These are phyloP conservation scores for Callithrix jacchus DNA, from an alignment of 2,113 vertebrate species.

Conservation along the genomic window DNA sequence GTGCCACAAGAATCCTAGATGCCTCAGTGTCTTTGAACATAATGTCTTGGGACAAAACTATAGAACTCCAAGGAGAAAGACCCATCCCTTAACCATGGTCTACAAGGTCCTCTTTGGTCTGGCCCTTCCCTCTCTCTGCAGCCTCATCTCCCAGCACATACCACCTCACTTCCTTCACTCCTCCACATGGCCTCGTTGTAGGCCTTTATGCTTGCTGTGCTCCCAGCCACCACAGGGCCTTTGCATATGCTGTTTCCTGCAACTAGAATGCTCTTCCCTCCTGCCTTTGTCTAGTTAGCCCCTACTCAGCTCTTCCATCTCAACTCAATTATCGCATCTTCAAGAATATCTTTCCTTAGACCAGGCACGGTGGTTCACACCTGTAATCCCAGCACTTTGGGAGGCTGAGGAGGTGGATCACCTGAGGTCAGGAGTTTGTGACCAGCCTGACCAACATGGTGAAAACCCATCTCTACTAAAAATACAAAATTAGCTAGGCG, in stretches of 20 bases:
- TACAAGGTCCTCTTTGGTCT: not conserved
- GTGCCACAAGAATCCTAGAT: not conserved
- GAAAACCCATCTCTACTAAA: too few relatives aligned
- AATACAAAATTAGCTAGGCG: too few relatives aligned
- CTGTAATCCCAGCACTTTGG: too few relatives aligned
- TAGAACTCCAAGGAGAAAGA: constrained; percentile 2
- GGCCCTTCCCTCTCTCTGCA: not conserved
- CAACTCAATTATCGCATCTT: constrained; percentile 9
- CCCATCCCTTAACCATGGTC: not conserved
- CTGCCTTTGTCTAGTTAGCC: not conserved
- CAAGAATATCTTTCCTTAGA: not conserved
- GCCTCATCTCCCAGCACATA: not conserved
- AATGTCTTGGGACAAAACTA: constrained; percentile 14
- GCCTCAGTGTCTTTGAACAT: not conserved
- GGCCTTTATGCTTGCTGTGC: not conserved
- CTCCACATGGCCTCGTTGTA: not conserved
- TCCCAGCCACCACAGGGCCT: not conserved
- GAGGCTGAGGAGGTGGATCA: too few relatives aligned
- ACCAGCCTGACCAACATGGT: too few relatives aligned
- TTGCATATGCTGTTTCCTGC: not conserved
- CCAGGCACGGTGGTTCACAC: too few relatives aligned
- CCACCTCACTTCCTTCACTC: not conserved
- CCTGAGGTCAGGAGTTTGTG: too few relatives aligned
- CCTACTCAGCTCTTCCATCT: constrained; percentile 1
- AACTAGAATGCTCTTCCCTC: not conserved